Percentiles rank a stretch among this genome's conserved stretches.
Conservation (phyloP, 2,888 invertebrate genomes). For the Ametastegia equiseti region DNA sequence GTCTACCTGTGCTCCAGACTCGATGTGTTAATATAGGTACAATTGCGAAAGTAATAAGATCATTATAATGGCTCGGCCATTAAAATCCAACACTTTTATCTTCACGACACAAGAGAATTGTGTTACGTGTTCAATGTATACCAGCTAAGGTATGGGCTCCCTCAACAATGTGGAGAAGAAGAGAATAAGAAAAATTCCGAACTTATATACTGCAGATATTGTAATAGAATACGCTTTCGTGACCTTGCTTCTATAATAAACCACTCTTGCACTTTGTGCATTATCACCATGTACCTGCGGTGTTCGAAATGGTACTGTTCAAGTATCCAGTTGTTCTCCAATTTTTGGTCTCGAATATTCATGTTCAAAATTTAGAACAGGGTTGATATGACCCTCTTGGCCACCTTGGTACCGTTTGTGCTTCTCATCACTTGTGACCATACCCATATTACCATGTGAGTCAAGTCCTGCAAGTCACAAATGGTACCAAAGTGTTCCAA, state of each 20-base stretch:
- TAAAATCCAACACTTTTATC: not conserved
- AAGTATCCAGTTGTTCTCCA: not conserved
- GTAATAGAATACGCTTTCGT: not conserved
- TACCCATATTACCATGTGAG: too few species aligned
- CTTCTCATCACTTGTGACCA: too few species aligned
- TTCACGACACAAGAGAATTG: not conserved
- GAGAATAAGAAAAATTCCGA: too few species aligned
- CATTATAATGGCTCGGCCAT: not conserved
- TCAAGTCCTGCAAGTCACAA: too few species aligned
- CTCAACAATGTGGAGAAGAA: too few species aligned
- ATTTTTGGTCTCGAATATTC: too few species aligned
- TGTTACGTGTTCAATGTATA: not conserved
- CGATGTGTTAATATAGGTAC: not conserved
- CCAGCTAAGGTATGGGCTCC: not conserved
- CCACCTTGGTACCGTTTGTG: too few species aligned
- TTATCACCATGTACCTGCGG: not conserved
- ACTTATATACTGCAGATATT: not conserved
- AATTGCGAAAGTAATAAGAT: not conserved
- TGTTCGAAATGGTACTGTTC: not conserved
- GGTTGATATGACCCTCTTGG: too few species aligned
- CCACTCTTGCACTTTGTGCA: not conserved
- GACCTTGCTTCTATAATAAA: constrained; percentile 32
- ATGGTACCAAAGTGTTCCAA: too few species aligned
- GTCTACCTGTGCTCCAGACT: too few species aligned
- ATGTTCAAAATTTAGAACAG: too few species aligned